phyloP scores from a whole-genome alignment of 2,113 vertebrate species.

The Euleptes europaea region DNA sequence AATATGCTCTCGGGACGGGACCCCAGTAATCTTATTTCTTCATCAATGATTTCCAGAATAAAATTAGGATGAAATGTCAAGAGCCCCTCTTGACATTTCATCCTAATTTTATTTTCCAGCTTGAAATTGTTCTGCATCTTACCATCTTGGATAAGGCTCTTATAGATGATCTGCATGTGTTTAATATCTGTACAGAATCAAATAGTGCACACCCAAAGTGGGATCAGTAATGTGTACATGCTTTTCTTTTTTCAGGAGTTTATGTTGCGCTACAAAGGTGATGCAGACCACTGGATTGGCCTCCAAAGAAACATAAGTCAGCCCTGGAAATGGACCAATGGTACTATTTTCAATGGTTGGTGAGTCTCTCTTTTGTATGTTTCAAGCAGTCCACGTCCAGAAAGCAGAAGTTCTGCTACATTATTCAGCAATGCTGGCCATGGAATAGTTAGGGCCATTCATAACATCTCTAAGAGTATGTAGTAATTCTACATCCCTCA shows the following conservation, averaged over 20 bases:
- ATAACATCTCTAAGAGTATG: not conserved
- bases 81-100: too few species aligned
- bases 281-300: not conserved
- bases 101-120: too few species aligned
- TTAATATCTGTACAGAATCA: not conserved
- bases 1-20: too few species aligned
- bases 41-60: too few species aligned
- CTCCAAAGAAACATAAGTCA: not conserved
- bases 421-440: not conserved
- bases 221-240: not conserved
- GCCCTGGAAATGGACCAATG: not conserved
- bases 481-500: not conserved
- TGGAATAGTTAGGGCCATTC: not conserved
- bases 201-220: not conserved
- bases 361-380: not conserved
- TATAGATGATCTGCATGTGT: too few species aligned
- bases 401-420: not conserved
- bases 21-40: too few species aligned
- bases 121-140: too few species aligned
- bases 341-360: not conserved
- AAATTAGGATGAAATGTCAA: too few species aligned
- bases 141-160: too few species aligned
- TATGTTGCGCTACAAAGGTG: not conserved
- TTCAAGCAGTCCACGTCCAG: not conserved
- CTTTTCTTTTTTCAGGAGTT: not conserved